Conservation (phyloP, 1,140 invertebrate genomes). For the Ptiloglossa arizonensis region DNA sequence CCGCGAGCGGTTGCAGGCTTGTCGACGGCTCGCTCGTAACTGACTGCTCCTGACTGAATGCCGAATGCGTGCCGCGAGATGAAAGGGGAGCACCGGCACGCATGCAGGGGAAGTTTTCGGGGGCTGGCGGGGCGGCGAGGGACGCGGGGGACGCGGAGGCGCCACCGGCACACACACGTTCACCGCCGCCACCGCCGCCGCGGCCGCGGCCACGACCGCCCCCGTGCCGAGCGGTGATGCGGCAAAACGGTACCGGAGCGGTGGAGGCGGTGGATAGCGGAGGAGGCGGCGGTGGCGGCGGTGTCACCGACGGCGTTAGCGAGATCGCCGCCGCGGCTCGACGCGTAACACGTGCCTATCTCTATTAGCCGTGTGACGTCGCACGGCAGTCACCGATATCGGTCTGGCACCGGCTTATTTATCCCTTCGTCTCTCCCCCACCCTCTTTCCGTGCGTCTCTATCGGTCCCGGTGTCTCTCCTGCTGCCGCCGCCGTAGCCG, state of each 20-base stretch:
- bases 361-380: conserved; percentile 79
- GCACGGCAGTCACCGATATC: conserved; percentile 71
- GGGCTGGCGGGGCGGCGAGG: conserved; percentile 59
- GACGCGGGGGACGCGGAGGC: conserved; percentile 55
- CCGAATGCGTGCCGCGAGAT: conserved; percentile 78
- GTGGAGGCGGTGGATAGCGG: no score
- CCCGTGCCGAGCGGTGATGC: conserved; percentile 32
- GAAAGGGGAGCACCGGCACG: conserved; percentile 78
- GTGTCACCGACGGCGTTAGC: conserved; percentile 46
- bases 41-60: conserved; percentile 80
- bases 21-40: conserved; percentile 80
- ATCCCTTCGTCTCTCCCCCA: conserved; percentile 46
- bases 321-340: conserved; percentile 53
- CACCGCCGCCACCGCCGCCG: conserved; percentile 43
- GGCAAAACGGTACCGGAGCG: conserved; percentile 43
- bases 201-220: conserved; percentile 33
- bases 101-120: conserved; percentile 80
- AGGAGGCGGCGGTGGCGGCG: conserved; percentile 31
- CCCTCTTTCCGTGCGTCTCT: background rate
- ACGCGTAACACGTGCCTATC: conserved; percentile 78
- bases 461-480: background rate
- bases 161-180: conserved; percentile 50
- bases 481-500: conserved; percentile 10
- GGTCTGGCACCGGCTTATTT: conserved; percentile 74
- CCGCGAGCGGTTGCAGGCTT: conserved; percentile 64